These are phyloP conservation scores for Cettia cetti DNA, from an alignment of 2,113 vertebrate genomes.

Conservation along the genomic window DNA sequence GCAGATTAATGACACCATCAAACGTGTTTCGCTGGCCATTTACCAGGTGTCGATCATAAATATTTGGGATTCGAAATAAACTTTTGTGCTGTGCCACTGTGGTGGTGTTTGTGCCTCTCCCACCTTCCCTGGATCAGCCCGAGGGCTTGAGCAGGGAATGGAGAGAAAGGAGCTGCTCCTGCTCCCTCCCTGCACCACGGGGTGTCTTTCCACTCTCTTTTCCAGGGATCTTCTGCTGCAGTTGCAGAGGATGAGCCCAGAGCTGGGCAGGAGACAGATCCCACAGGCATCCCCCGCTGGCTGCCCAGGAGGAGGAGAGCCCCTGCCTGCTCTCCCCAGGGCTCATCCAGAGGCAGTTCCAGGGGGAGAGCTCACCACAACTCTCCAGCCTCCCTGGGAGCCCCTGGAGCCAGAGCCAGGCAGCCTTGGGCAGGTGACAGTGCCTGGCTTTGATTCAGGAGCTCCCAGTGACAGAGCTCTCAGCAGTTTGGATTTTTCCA, in stretches of 20 bases:
- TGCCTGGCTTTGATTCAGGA: fast-evolving
- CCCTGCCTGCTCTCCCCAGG: background rate
- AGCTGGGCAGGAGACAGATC: fast-evolving
- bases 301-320: background rate
- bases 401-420: fast-evolving
- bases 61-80: background rate
- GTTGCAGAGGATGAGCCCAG: fast-evolving
- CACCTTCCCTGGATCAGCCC: background rate
- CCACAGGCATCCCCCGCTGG: fast-evolving
- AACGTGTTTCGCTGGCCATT: background rate
- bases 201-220: background rate
- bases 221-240: background rate
- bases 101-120: background rate
- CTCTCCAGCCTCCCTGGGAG: background rate
- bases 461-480: background rate
- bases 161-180: background rate
- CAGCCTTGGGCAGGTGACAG: background rate
- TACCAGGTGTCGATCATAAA: background rate
- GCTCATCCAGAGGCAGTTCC: background rate
- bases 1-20: background rate
- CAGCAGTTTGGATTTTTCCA: background rate
- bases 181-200: background rate
- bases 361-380: background rate
- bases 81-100: background rate
- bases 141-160: background rate